Base-by-base conservation (phyloP, 2,888 invertebrate genomes). In the Drosophila ustulata region DNA sequence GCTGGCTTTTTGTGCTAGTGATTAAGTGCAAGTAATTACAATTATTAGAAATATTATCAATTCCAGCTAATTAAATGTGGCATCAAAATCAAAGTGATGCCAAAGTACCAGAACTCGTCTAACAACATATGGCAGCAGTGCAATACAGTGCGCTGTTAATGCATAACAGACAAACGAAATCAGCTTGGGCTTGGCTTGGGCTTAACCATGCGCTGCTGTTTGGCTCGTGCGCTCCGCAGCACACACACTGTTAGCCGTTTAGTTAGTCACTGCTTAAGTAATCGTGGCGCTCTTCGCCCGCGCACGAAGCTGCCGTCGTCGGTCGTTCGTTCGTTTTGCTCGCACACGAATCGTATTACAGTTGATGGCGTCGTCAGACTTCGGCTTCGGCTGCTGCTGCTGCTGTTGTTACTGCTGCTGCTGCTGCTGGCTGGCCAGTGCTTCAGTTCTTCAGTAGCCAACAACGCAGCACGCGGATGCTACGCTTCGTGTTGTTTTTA, bases 391-490 rank as follows among this genome's bases (percentile, higher is more conserved):
- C 76, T 74, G 68, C 55, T 47, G 72, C 50, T 67, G 66, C 34
- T 57, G 61, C 13, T 46, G 50, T 6, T 50, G 58, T 11, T 46
- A 43, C 6, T 50, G 52, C 26, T 62, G 66, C 26, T 58, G 66
- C 46, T 47, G 50, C n/a, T 37, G n/a, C 41, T 66, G 72, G 66
- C 63, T 75, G 75, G 64, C 77, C 69, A 78, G 63, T 78, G 79
- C 81, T 81, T 79, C 65, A 85, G 83, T 88, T 83, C 83, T 88
- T 83, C 86, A 80, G 72, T 75, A 87, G 76, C 81, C 88, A 82
- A 81, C 82, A 75, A 69, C 71, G 80, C 79, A 87, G 69, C 88
- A 71, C 82, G 83, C 89, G 83, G 83, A 88, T 83, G 89, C 87
- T 88, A 75, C 83, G 83, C 86, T 82, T 82, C 83, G 88, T 84